Percentiles rank a stretch among this genome's conserved stretches.
Conservation (phyloP, 2,888 invertebrate genomes). For the Eurois occulta region DNA sequence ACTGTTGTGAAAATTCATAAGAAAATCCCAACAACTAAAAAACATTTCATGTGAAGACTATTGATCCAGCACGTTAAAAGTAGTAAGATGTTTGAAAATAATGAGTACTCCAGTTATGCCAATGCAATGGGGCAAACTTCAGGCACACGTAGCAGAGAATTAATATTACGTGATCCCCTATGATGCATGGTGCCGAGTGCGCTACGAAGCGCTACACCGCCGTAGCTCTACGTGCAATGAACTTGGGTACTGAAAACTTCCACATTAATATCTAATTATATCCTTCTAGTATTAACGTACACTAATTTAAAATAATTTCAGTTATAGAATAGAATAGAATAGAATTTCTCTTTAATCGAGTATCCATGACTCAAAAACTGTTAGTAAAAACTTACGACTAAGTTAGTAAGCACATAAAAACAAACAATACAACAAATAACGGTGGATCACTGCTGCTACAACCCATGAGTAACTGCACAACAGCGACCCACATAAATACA, state of each 20-base stretch:
- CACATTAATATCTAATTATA: not conserved
- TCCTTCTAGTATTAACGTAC: not conserved
- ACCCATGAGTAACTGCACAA: too few relatives aligned
- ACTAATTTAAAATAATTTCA: not conserved
- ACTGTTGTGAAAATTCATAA: not conserved
- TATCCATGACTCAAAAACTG: too few relatives aligned
- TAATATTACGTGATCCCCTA: not conserved
- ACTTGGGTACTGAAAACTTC: not conserved
- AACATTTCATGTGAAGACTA: not conserved
- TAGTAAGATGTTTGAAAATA: not conserved
- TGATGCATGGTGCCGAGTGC: not conserved
- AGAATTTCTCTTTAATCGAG: too few relatives aligned
- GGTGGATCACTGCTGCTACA: too few relatives aligned
- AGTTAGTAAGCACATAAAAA: too few relatives aligned
- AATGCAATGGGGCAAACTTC: not conserved
- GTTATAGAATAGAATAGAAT: too few relatives aligned
- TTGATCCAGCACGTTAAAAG: not conserved
- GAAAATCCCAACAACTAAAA: not conserved
- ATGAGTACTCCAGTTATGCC: not conserved
- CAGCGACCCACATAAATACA: too few relatives aligned
- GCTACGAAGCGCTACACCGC: slow-evolving; percentile 24
- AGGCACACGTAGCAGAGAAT: not conserved
- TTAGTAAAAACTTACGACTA: too few relatives aligned
- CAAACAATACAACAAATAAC: too few relatives aligned
- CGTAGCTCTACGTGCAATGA: slow-evolving; percentile 7